phyloP scores from a whole-genome alignment of 2,113 vertebrate species.

The Benitochromis conjunctus region DNA sequence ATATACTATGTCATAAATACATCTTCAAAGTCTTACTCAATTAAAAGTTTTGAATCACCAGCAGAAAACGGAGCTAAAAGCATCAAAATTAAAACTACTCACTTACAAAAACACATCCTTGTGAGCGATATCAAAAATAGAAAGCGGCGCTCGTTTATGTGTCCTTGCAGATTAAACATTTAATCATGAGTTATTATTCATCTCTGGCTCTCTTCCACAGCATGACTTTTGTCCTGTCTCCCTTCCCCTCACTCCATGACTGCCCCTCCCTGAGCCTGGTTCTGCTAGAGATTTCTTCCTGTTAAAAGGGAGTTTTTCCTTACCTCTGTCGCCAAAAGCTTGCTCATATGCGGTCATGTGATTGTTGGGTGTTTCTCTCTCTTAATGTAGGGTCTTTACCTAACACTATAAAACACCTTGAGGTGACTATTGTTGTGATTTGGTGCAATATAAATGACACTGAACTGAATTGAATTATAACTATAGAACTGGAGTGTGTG shows the following conservation, averaged over 20 bases:
- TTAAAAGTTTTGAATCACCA: rapidly evolving
- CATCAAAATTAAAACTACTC: not conserved
- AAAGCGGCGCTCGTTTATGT: rapidly evolving
- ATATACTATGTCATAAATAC: not conserved
- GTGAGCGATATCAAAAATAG: not conserved
- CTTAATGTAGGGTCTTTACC: not conserved
- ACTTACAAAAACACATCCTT: not conserved
- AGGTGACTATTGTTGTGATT: not conserved
- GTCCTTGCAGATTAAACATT: not conserved
- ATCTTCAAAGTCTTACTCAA: not conserved
- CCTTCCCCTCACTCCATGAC: not conserved
- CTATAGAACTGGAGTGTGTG: rapidly evolving
- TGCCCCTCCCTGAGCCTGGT: not conserved
- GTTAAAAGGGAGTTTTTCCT: not conserved
- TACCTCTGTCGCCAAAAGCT: not conserved
- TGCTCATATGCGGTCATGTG: not conserved
- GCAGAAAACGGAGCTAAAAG: not conserved
- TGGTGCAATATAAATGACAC: not conserved
- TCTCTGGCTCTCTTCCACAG: not conserved
- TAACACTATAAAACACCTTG: no score
- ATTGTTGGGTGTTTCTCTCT: not conserved
- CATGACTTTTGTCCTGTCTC: not conserved
- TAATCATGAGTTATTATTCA: not conserved
- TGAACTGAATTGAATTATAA: not conserved
- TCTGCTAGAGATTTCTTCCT: not conserved